These are phyloP conservation scores for Protodeltote pygarga DNA, from an alignment of 2,888 invertebrate species.

Conservation along the genomic window DNA sequence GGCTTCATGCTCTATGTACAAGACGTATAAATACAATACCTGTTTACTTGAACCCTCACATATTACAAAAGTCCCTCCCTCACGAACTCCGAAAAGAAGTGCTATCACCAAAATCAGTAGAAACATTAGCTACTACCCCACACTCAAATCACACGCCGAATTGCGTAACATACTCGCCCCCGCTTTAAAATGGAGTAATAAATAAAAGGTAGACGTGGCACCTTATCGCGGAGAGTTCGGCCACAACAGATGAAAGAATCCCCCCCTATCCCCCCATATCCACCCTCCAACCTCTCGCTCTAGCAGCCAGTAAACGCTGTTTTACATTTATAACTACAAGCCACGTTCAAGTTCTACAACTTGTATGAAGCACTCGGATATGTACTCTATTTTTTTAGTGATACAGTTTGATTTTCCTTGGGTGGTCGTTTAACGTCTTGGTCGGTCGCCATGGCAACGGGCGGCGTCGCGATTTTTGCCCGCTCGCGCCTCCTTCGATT, in stretches of 20 bases:
- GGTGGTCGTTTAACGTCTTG: constrained; percentile 42
- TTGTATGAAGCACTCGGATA: constrained; percentile 36
- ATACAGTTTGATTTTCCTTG: constrained; percentile 50
- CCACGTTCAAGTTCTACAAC: constrained; percentile 52
- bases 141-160: constrained; percentile 66
- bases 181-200: constrained; percentile 85
- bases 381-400: constrained; percentile 43
- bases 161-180: constrained; percentile 77
- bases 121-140: constrained; percentile 51
- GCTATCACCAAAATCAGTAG: constrained; percentile 51
- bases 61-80: constrained; percentile 35
- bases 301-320: constrained; percentile 74
- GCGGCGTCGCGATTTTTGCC: constrained; percentile 78
- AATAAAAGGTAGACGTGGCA: constrained; percentile 81
- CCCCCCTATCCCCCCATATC: constrained; percentile 54
- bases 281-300: constrained; percentile 54
- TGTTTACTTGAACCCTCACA: constrained; percentile 13
- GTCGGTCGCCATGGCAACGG: constrained; percentile 69
- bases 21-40: constrained; percentile 9
- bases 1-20: constrained; percentile 1
- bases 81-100: constrained; percentile 50
- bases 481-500: constrained; percentile 75
- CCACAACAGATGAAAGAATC: constrained; percentile 82
- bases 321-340: constrained; percentile 87
- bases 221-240: constrained; percentile 71